These are phyloP conservation scores for Pollenia angustigena DNA, from an alignment of 2,888 invertebrate species.

Conservation along the genomic window DNA sequence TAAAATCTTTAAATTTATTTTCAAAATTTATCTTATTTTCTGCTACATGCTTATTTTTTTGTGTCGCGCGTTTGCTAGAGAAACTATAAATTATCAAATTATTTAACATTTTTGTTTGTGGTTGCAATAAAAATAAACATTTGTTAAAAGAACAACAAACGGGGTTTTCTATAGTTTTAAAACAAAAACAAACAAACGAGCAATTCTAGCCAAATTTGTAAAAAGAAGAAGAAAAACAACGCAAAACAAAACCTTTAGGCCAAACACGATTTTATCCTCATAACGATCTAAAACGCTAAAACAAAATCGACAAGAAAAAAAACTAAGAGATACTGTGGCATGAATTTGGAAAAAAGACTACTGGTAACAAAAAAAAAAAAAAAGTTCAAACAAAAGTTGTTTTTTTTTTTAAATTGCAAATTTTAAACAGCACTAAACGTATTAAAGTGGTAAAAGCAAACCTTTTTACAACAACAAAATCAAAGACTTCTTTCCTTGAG, in stretches of 20 bases:
- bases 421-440: not conserved
- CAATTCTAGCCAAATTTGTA: conserved; percentile 47
- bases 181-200: conserved; percentile 48
- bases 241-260: conserved; percentile 60
- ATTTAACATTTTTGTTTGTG: conserved; percentile 47
- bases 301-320: conserved; percentile 61
- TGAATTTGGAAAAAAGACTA: not conserved
- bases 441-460: not conserved
- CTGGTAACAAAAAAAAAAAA: not conserved
- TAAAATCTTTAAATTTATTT: conserved; percentile 16
- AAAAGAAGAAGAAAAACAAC: conserved; percentile 24
- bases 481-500: conserved; percentile 5
- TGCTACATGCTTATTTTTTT: conserved; percentile 4
- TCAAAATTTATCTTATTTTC: conserved; percentile 40
- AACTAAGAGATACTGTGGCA: not conserved
- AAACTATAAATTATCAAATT: conserved; percentile 62
- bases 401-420: conserved; percentile 15
- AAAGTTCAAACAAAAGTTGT: not conserved
- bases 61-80: conserved; percentile 9
- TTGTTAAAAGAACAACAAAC: conserved; percentile 61
- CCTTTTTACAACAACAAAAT: not conserved
- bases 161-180: conserved; percentile 51
- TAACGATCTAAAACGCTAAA: conserved; percentile 55
- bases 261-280: conserved; percentile 70
- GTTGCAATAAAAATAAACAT: conserved; percentile 44